A percentile compares a stretch with the other conserved stretches of the same genome.
Evolutionary conservation across 2,888 invertebrate species (phyloP).

Genomic region (Eristalis arbustorum): DNA sequence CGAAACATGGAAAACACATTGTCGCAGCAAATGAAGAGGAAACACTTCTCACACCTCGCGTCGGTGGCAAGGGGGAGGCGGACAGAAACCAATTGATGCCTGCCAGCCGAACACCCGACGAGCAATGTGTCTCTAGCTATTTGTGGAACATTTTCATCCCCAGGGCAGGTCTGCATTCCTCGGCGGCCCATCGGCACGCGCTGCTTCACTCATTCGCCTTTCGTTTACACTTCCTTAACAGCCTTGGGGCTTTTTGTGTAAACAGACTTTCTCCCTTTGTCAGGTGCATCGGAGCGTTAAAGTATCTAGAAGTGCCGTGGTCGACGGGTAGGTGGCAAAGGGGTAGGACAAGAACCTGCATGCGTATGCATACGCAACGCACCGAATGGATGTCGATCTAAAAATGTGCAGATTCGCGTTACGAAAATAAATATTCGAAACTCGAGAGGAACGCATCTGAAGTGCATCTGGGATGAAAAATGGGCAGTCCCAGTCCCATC

Average conservation of each 20-base stretch:
- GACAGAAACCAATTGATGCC: slow-evolving; percentile 1
- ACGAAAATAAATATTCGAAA: slow-evolving; percentile 59
- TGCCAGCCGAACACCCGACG: background rate
- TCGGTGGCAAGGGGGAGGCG: background rate
- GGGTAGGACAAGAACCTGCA: background rate
- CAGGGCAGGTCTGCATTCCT: slow-evolving; percentile 12
- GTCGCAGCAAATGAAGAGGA: slow-evolving; percentile 2
- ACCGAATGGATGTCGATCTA: slow-evolving; percentile 9
- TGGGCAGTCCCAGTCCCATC: background rate
- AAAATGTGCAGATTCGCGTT: slow-evolving; percentile 47
- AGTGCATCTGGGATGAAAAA: slow-evolving; percentile 47
- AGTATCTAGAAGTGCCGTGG: slow-evolving; percentile 14
- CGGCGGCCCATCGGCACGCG: slow-evolving; percentile 39
- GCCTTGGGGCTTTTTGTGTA: background rate
- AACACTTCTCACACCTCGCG: background rate
- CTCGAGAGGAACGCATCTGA: slow-evolving; percentile 11
- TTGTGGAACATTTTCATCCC: slow-evolving; percentile 2
- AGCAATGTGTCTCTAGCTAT: background rate
- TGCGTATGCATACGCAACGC: background rate
- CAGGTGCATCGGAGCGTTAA: slow-evolving; percentile 61
- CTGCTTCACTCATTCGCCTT: slow-evolving; percentile 42
- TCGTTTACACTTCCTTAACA: slow-evolving; percentile 13
- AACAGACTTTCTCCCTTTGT: slow-evolving; percentile 25
- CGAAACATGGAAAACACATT: slow-evolving; percentile 13
- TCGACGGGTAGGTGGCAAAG: background rate